These are phyloP conservation scores for Apostichopus japonicus DNA, from an alignment of 35 echinoderm and acorn worm species.

Conservation along the genomic window DNA sequence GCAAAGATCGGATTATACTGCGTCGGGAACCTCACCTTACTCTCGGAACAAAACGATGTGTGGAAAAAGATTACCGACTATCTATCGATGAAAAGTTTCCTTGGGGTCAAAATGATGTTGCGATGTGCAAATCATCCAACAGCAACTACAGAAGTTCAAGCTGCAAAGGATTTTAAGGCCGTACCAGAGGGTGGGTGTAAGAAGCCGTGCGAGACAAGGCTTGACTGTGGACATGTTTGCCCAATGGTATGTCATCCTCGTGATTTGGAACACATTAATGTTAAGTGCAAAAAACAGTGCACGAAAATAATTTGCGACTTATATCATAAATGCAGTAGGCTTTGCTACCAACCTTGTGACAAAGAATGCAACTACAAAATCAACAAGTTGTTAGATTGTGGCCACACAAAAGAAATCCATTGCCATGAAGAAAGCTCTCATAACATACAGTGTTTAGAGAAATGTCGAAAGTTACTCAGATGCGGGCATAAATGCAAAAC, in stretches of 20 bases:
- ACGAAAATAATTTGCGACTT: slow-evolving; percentile 36
- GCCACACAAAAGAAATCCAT: slow-evolving; percentile 48
- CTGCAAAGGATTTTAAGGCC: slow-evolving; percentile 55
- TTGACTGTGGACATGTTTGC: slow-evolving; percentile 83
- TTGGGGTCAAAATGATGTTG: slow-evolving; percentile 55
- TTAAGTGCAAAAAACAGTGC: slow-evolving; percentile 36
- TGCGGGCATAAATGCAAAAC: slow-evolving; percentile 79
- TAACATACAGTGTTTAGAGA: slow-evolving; percentile 42
- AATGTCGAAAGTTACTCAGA: slow-evolving; percentile 45
- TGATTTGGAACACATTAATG: slow-evolving; percentile 39
- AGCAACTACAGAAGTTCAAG: slow-evolving; percentile 21
- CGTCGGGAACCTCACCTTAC: slow-evolving; percentile 74
- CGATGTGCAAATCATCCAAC: slow-evolving; percentile 68
- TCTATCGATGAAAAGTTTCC: not conserved
- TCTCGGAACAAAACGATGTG: slow-evolving; percentile 56
- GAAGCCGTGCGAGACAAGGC: slow-evolving; percentile 60
- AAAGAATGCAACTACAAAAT: slow-evolving; percentile 50
- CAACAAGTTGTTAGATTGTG: slow-evolving; percentile 63
- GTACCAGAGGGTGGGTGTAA: slow-evolving; percentile 67
- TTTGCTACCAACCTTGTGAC: slow-evolving; percentile 63
- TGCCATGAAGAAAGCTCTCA: slow-evolving; percentile 53
- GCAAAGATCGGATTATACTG: slow-evolving; percentile 75
- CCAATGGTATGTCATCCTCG: slow-evolving; percentile 63
- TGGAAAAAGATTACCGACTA: slow-evolving; percentile 60
- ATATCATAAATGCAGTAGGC: slow-evolving; percentile 48